Percentiles rank a stretch among this genome's conserved stretches.
phyloP scores from a whole-genome alignment of 2,888 invertebrate species.

The Tuta absoluta region DNA sequence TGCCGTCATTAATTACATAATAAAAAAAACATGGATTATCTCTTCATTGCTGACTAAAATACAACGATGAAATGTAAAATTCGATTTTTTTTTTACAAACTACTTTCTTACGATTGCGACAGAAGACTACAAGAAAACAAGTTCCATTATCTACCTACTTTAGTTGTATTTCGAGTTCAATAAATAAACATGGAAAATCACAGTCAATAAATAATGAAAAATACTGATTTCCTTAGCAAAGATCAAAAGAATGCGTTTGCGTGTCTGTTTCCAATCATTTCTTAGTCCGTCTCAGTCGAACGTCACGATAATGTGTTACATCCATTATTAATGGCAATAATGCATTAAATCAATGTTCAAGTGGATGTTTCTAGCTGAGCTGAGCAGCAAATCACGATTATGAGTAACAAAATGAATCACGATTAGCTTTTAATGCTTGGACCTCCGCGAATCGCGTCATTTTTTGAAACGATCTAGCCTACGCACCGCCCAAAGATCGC shows the following conservation, averaged over 20 bases:
- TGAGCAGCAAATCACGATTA: too few relatives aligned
- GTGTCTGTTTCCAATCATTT: background rate
- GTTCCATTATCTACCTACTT: background rate
- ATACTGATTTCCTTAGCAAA: background rate
- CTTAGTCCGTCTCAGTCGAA: background rate
- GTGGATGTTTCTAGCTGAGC: background rate
- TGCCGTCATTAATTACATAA: too few relatives aligned
- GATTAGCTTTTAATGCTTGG: background rate
- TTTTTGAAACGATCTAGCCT: too few relatives aligned
- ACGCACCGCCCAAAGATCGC: too few relatives aligned
- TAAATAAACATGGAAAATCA: too few relatives aligned
- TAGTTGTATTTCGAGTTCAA: background rate
- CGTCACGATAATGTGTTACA: background rate
- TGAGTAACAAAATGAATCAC: background rate
- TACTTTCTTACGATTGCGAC: too few relatives aligned
- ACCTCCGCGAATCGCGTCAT: background rate
- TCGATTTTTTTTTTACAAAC: too few relatives aligned
- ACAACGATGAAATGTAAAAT: too few relatives aligned
- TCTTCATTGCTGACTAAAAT: too few relatives aligned
- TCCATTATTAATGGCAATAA: background rate
- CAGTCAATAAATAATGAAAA: too few relatives aligned
- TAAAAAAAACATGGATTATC: too few relatives aligned
- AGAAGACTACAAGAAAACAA: too few relatives aligned
- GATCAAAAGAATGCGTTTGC: background rate
- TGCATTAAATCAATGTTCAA: background rate